These are phyloP conservation scores for Pheosia tremula DNA, from an alignment of 2,888 invertebrate genomes.

Conservation along the genomic window DNA sequence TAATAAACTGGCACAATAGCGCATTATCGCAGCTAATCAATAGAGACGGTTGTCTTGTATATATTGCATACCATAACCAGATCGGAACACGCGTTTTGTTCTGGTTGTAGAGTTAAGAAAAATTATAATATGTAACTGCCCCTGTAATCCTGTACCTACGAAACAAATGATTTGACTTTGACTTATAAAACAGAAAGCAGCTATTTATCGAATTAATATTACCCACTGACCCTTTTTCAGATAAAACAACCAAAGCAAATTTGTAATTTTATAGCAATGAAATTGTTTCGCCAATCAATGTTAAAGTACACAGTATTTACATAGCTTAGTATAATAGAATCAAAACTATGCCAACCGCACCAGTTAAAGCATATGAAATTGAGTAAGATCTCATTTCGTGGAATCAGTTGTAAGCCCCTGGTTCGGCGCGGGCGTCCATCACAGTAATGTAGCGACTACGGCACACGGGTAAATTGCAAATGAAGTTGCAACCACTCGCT, in stretches of 20 bases:
- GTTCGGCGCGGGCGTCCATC: constrained; percentile 41
- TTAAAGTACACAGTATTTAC: background rate
- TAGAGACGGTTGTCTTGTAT: constrained; percentile 22
- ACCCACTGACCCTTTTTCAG: no score
- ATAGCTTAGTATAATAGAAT: constrained; percentile 15
- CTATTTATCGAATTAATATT: no score
- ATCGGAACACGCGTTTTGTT: no score
- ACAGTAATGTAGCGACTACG: constrained; percentile 40
- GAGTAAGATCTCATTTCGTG: constrained; percentile 54
- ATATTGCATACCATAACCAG: no score
- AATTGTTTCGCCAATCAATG: no score
- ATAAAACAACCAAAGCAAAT: no score
- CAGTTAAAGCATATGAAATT: constrained; percentile 37
- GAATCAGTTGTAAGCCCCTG: constrained; percentile 50
- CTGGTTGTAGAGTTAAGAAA: no score
- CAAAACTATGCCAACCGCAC: constrained; percentile 18
- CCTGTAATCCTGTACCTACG: no score
- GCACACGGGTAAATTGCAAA: constrained; percentile 49
- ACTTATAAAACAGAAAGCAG: no score
- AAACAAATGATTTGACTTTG: no score
- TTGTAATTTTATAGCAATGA: no score
- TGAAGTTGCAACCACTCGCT: constrained; percentile 42
- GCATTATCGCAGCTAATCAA: constrained; percentile 34
- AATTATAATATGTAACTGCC: no score
- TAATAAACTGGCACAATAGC: constrained; percentile 24